Percentiles rank a stretch among this genome's conserved stretches.
Conservation (phyloP, 23 tunicate species). For the Pegea sp. region DNA sequence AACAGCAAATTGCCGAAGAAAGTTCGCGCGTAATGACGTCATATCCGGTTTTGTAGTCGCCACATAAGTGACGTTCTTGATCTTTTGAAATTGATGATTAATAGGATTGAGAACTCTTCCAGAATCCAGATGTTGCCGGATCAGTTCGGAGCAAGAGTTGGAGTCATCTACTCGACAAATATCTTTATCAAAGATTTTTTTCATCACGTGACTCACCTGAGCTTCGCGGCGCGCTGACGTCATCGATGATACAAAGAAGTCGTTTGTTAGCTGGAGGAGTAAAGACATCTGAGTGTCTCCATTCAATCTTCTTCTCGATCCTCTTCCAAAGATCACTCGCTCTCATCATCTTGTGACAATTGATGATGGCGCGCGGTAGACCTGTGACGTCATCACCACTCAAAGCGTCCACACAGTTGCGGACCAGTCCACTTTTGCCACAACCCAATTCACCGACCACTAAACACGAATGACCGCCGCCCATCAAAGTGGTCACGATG, state of each 20-base stretch:
- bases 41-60: too few species aligned
- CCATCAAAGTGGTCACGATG: constrained; percentile 41
- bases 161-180: too few species aligned
- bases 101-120: constrained; percentile 64
- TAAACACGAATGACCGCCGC: constrained; percentile 50
- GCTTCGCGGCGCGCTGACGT: too few species aligned
- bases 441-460: constrained; percentile 63
- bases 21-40: too few species aligned
- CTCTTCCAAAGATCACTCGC: constrained; percentile 48
- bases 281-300: constrained; percentile 49
- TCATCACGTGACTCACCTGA: constrained; percentile 21
- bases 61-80: constrained; percentile 67
- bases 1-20: constrained; percentile 53
- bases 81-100: constrained; percentile 64
- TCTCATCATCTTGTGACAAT: constrained; percentile 63
- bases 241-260: constrained; percentile 71
- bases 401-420: constrained; percentile 64
- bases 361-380: constrained; percentile 40
- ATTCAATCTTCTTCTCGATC: constrained; percentile 38
- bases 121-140: constrained; percentile 69
- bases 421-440: constrained; percentile 68
- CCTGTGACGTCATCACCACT: constrained; percentile 76
- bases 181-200: too few species aligned
- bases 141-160: constrained; percentile 68
- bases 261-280: constrained; percentile 78